Percentiles rank a stretch among this genome's conserved stretches.
phyloP scores from a whole-genome alignment of 2,888 invertebrate genomes.

The Netelia melanura region DNA sequence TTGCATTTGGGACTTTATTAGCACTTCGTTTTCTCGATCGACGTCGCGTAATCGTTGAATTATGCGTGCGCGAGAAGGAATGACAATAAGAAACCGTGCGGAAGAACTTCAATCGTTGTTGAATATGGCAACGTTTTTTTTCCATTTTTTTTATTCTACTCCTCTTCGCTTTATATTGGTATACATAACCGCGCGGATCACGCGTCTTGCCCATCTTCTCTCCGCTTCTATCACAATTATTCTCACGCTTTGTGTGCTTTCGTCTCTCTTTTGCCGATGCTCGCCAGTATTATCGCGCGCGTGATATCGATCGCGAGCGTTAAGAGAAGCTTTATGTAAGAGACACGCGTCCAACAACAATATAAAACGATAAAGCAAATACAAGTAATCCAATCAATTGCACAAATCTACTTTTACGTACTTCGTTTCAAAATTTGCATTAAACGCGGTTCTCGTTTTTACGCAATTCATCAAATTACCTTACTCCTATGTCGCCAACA shows the following conservation, averaged over 20 bases:
- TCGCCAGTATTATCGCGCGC: neutral
- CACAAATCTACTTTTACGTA: too few species aligned
- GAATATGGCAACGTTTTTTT: neutral
- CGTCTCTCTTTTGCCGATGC: neutral
- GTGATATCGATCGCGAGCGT: conserved; percentile 1
- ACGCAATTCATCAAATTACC: too few species aligned
- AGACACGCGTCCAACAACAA: neutral
- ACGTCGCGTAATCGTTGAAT: too few species aligned
- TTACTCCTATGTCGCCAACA: too few species aligned
- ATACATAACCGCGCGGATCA: conserved; percentile 44
- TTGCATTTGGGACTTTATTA: too few species aligned
- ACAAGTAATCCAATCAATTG: too few species aligned
- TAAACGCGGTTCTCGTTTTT: too few species aligned
- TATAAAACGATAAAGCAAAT: neutral
- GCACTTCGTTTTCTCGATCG: too few species aligned
- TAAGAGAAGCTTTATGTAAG: neutral
- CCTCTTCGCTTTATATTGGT: conserved; percentile 36
- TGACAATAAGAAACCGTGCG: too few species aligned
- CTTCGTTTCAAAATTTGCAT: too few species aligned
- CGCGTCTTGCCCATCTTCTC: conserved; percentile 38
- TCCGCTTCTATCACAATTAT: conserved; percentile 52
- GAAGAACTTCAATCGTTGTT: neutral
- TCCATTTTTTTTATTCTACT: neutral
- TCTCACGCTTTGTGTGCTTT: conserved; percentile 50
- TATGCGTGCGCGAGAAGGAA: too few species aligned